A percentile compares a stretch with the other conserved stretches of the same genome.
phyloP scores from a whole-genome alignment of 2,797 vertebrate species.

The Orestias chungarensis region DNA sequence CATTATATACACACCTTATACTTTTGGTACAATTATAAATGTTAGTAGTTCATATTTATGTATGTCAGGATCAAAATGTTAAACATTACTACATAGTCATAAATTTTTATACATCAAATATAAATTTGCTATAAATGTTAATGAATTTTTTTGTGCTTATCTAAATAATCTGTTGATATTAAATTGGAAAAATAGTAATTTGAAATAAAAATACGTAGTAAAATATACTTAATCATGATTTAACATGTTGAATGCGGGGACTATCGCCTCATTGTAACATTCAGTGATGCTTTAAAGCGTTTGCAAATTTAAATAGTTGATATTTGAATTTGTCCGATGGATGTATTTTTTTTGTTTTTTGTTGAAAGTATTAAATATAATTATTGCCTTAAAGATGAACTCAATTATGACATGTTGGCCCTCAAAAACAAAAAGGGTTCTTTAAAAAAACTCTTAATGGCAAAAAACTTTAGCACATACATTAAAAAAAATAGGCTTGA shows the following conservation, averaged over 20 bases:
- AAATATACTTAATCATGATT: background rate
- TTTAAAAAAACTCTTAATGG: background rate
- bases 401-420: background rate
- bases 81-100: background rate
- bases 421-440: background rate
- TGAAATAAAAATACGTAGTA: background rate
- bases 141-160: background rate
- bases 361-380: background rate
- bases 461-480: background rate
- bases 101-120: background rate
- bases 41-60: background rate
- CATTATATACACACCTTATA: too few relatives aligned
- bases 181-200: background rate
- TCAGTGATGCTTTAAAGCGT: background rate
- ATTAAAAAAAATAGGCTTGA: background rate
- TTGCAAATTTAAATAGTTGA: background rate
- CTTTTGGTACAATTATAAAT: too few relatives aligned
- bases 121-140: too few relatives aligned
- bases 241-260: background rate
- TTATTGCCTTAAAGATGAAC: background rate
- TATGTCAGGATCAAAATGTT: background rate
- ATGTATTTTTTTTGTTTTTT: background rate
- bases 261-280: background rate
- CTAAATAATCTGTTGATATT: background rate
- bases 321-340: background rate